Conservation (phyloP, 2,113 vertebrate genomes). For the Corvus hawaiiensis region DNA sequence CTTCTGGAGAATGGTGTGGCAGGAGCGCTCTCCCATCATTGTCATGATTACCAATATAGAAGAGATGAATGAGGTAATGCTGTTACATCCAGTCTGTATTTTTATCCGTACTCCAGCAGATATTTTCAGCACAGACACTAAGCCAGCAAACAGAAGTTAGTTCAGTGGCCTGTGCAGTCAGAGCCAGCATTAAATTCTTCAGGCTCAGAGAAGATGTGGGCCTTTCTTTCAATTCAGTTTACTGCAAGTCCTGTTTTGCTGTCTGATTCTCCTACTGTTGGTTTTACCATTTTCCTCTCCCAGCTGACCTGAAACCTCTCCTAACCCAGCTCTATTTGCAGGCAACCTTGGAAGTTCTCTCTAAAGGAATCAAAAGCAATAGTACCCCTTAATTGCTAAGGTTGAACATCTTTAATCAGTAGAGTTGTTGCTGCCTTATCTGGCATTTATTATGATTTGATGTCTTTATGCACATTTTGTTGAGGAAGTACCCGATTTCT, state of each 20-base stretch:
- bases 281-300: background rate
- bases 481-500: background rate
- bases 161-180: background rate
- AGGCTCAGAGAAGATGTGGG: background rate
- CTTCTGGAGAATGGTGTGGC: constrained; percentile 99
- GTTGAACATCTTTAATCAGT: background rate
- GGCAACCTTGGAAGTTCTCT: background rate
- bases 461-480: background rate
- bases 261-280: background rate
- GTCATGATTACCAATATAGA: constrained; percentile 99
- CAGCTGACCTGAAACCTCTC: background rate
- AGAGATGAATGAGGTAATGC: constrained; percentile 94
- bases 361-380: background rate
- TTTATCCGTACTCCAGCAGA: background rate
- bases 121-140: background rate
- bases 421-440: background rate
- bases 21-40: constrained; percentile 90
- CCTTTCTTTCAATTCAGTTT: background rate
- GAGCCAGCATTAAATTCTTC: background rate
- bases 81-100: background rate
- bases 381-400: background rate
- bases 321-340: background rate
- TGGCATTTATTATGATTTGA: background rate
- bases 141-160: background rate
- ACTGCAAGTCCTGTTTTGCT: background rate